These are phyloP conservation scores for Trichogramma evanescens DNA, from an alignment of 2,888 invertebrate species.

Conservation along the genomic window DNA sequence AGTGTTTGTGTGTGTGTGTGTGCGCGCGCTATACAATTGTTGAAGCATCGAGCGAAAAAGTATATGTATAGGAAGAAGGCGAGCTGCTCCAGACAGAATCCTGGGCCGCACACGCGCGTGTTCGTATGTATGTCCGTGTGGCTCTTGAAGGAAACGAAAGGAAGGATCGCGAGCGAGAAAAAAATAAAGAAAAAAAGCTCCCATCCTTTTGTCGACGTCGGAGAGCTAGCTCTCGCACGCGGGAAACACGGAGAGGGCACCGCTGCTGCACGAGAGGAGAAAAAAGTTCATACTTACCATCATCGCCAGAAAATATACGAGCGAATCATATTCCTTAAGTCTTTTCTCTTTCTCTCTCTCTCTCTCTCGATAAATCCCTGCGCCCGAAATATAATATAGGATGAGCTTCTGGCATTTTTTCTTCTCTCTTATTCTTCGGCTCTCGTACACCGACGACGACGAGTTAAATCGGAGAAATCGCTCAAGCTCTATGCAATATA, in stretches of 20 bases:
- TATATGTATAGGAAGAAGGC: not conserved
- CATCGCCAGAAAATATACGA: slow-evolving; percentile 18
- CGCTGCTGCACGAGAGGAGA: not conserved
- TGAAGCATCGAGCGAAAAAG: too few relatives aligned
- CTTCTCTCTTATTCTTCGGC: too few relatives aligned
- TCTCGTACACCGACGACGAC: too few relatives aligned
- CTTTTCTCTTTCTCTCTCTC: not conserved
- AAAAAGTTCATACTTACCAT: slow-evolving; percentile 17
- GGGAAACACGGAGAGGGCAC: not conserved
- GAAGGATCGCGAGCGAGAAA: not conserved
- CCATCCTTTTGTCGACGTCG: not conserved
- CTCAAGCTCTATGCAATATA: too few relatives aligned
- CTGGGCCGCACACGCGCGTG: not conserved
- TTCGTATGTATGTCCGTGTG: not conserved
- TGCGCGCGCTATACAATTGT: too few relatives aligned
- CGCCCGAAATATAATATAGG: too few relatives aligned
- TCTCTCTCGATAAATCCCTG: slow-evolving; percentile 16
- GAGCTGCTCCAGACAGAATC: not conserved
- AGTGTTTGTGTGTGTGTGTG: too few relatives aligned
- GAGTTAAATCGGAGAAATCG: too few relatives aligned
- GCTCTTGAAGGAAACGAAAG: not conserved
- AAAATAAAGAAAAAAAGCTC: slow-evolving; percentile 4
- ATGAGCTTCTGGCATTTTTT: too few relatives aligned
- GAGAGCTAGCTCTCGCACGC: not conserved
- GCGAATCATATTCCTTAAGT: slow-evolving; percentile 6